Conservation (phyloP, 2,797 vertebrate species). For the Poeciliopsis paucimaculata region DNA sequence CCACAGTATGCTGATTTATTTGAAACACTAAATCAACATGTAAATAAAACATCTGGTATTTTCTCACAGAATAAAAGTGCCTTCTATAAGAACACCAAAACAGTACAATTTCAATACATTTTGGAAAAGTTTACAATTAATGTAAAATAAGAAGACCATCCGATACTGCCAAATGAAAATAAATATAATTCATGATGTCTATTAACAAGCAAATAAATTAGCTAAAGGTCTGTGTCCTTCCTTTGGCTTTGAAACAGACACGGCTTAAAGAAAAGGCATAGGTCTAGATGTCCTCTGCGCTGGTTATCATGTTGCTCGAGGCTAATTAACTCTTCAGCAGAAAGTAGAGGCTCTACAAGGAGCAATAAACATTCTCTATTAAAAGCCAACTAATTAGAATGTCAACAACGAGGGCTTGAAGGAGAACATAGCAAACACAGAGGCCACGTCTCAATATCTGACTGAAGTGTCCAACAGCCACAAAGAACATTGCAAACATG, state of each 20-base stretch:
- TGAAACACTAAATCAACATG: not conserved
- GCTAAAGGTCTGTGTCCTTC: conserved; percentile 2
- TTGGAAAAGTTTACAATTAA: not conserved
- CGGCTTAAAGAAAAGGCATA: conserved; percentile 35
- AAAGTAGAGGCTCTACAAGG: conserved; percentile 70
- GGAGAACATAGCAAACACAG: conserved; percentile 72
- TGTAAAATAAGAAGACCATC: not conserved
- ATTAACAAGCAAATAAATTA: conserved; percentile 23
- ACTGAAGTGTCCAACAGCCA: conserved; percentile 47
- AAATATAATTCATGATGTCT: not conserved
- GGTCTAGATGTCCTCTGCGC: conserved; percentile 64
- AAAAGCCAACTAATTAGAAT: conserved; percentile 77
- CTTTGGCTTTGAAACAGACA: conserved; percentile 36
- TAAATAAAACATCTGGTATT: not conserved
- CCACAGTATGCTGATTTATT: not conserved
- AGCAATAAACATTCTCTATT: conserved; percentile 76
- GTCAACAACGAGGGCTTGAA: conserved; percentile 71
- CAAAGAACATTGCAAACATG: conserved; percentile 66
- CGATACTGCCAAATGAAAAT: not conserved
- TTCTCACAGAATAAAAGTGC: not conserved
- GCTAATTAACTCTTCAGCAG: conserved; percentile 71
- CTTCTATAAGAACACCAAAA: not conserved
- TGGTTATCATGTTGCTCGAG: conserved; percentile 62
- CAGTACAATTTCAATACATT: not conserved
- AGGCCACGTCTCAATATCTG: conserved; percentile 54